Evolutionary conservation across 2,113 vertebrate genomes (phyloP).

Genomic region (Reinhardtius hippoglossoides): DNA sequence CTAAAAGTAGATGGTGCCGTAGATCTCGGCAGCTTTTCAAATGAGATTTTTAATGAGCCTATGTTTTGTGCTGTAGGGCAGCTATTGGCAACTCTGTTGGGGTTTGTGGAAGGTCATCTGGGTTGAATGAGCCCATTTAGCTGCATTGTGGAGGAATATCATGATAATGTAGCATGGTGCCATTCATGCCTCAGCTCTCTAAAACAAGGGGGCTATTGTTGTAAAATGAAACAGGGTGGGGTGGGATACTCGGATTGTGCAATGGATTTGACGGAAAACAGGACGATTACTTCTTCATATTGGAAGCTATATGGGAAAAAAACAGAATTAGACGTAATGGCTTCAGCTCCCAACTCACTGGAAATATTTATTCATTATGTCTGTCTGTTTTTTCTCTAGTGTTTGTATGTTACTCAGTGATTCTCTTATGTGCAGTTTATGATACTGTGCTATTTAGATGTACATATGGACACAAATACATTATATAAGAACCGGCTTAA

Average conservation of each 20-base stretch:
- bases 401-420: neutral
- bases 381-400: conserved; percentile 26
- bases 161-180: conserved; percentile 79
- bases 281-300: conserved; percentile 56
- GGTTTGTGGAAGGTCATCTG: conserved; percentile 77
- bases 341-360: conserved; percentile 27
- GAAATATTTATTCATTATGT: conserved; percentile 45
- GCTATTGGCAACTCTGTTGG: conserved; percentile 70
- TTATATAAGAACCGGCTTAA: no score
- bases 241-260: conserved; percentile 62
- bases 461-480: neutral
- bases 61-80: conserved; percentile 70
- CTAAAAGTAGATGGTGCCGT: conserved; percentile 76
- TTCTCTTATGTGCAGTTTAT: neutral
- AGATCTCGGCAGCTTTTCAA: conserved; percentile 68
- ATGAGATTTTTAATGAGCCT: conserved; percentile 80
- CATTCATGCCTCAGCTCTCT: conserved; percentile 71
- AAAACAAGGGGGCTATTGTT: conserved; percentile 82
- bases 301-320: conserved; percentile 36
- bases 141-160: conserved; percentile 77
- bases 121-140: conserved; percentile 77
- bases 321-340: conserved; percentile 25
- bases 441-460: neutral
- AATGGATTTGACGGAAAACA: conserved; percentile 73
- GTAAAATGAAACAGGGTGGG: conserved; percentile 70